A percentile compares a stretch with the other conserved stretches of the same genome.
phyloP scores from a whole-genome alignment of 2,113 vertebrate species.

The Neolamprologus hecqui region DNA sequence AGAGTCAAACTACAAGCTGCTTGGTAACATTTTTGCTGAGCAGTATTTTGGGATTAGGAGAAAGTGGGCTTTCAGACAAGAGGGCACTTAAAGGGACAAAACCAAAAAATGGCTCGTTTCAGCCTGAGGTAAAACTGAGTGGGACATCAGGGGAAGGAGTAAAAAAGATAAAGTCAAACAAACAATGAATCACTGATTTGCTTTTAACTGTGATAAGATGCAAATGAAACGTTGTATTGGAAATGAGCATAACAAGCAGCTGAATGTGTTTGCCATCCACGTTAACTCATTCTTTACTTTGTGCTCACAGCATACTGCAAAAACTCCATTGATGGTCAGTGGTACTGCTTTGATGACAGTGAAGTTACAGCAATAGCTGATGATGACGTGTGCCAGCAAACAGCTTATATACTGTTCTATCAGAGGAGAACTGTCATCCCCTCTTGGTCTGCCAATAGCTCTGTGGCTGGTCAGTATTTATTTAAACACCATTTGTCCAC shows the following conservation, averaged over 20 bases:
- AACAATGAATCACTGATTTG: not conserved
- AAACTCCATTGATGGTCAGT: conserved; percentile 94
- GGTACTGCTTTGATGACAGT: conserved; percentile 99
- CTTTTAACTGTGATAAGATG: not conserved
- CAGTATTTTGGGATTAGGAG: not conserved
- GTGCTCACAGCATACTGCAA: conserved; percentile 69
- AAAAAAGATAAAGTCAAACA: not conserved
- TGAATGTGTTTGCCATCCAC: not conserved
- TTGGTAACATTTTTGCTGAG: not conserved
- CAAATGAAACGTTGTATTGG: not conserved
- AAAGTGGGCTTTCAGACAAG: not conserved
- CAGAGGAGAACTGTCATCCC: conserved; percentile 91
- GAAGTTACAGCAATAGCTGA: conserved; percentile 88
- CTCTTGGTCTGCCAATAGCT: conserved; percentile 97
- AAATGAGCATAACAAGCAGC: not conserved
- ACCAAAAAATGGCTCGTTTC: not conserved
- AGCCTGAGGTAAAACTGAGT: not conserved
- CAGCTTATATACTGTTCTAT: conserved; percentile 95
- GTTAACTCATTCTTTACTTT: not conserved
- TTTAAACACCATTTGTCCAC: not conserved
- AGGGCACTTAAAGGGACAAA: not conserved
- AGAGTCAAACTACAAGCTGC: not conserved
- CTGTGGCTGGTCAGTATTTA: conserved; percentile 81
- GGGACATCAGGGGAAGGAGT: not conserved
- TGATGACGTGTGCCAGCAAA: conserved; percentile 90